Base-by-base conservation (phyloP, 2,113 vertebrate species). In the Forbesichthys agassizii region DNA sequence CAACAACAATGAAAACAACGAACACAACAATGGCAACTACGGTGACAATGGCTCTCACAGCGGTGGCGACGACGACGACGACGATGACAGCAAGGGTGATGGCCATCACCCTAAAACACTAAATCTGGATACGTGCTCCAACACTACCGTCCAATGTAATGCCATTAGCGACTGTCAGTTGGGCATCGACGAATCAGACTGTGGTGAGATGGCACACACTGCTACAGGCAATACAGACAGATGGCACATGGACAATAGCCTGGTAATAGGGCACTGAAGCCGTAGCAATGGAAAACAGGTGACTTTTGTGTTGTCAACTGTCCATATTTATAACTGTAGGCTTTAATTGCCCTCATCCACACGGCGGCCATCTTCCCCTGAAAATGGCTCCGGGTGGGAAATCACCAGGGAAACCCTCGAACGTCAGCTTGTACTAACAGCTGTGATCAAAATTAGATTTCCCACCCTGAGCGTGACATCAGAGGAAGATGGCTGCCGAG, bases 171-270 rank as follows among this genome's bases (percentile, higher is more conserved):
- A 90, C 75, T 93, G 91, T 61, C 0, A 71, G 6, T 33, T 74
- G 33, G 86, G 80, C 63, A 74, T 66, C 1, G 91, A 93, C 2
- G 91, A 92, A 80, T 77, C 64, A 13, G 54, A 75, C 36, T 93
- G 92, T 73, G 86, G 91, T 92, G 68, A 90, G 86, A 65, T 16
- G 3, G 5, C 16, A 12, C 16, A 27, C 16, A 71, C 54, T 27
- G 27, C 27, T 27, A 27, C 27, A 27, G 27, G 27, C 36, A 42
- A 42, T 42, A 42, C 36, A 42, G 36, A 55, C 13, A 66, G 18
- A 33, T 58, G 61, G 36, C 0, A 27, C 20, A 20, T 20, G 20
- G 20, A 20, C 20, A 20, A 20, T 20, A 54, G 46, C 36, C 33
- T 27, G 27, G 27, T 27, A 57, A 48, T 75, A 14, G 11, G 11